These are phyloP conservation scores for mouse (Mus musculus) DNA, from an alignment of 2,113 vertebrate genomes.

Conservation along the genomic window GRCm39 chr7:122023001-122023500, in stretches of 20 bases:
- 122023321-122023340: background rate
- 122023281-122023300: background rate
- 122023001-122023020: background rate
- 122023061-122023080: background rate
- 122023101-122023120: background rate
- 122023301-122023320: background rate
- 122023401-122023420: background rate
- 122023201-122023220: background rate
- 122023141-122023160: background rate
- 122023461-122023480: too few species aligned
- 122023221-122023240: background rate
- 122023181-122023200: background rate
- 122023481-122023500: too few species aligned
- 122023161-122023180: background rate
- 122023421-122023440: too few species aligned
- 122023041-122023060: background rate
- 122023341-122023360: background rate
- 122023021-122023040: background rate
- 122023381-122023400: background rate
- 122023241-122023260: background rate
- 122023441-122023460: too few species aligned
- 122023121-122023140: constrained; percentile 30
- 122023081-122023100: background rate
- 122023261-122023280: background rate
- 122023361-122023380: background rate